Evolutionary conservation across 2,113 vertebrate genomes (phyloP), one percentile per base, ranked within the genome.

Genomic region (Eubucco bourcierii): DNA sequence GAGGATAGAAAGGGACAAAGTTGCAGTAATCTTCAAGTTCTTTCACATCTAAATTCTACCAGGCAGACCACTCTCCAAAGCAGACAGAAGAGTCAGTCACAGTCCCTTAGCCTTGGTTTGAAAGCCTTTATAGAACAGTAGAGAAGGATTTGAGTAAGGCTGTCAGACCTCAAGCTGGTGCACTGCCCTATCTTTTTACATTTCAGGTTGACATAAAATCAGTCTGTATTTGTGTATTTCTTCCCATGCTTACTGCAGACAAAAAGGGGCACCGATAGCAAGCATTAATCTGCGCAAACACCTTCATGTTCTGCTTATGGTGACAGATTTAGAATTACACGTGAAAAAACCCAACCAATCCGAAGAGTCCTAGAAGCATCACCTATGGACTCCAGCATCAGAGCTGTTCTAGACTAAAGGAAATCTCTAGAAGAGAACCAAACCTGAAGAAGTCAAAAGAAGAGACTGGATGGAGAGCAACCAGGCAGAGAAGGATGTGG

Each of bases 91-190:
- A 80, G 76, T 91, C 82, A 93, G 31, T 21, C 65, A 76, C 29
- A 85, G 67, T n/a, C 55, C 90, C 95, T 94, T 50, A 90, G 58
- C 90, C 88, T 90, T 63, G 33, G 65, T 77, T 31, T 84, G 82
- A 96, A 95, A 63, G 64, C 56, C 76, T 95, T 95, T 91, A 87
- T 10, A 80, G 90, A 93, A 94, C 27, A 46, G 25, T 8, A 79
- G 59, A 64, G 76, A 94, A 83, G 46, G 25, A 92, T 61, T 88
- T 83, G 47, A 88, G 66, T 65, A 41, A 85, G 76, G 66, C 47
- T 93, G 90, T 76, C 80, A 91, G 64, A 80, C 44, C 67, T 39
- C 9, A 4, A 82, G 60, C 37, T 71, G 80, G 56, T 78, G 58
- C 50, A 18, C 60, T 85, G 46, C 76, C 82, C 93, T 75, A 13